Evolutionary conservation across 2,888 invertebrate species (phyloP).

Genomic region (Hypomecis atomaria): DNA sequence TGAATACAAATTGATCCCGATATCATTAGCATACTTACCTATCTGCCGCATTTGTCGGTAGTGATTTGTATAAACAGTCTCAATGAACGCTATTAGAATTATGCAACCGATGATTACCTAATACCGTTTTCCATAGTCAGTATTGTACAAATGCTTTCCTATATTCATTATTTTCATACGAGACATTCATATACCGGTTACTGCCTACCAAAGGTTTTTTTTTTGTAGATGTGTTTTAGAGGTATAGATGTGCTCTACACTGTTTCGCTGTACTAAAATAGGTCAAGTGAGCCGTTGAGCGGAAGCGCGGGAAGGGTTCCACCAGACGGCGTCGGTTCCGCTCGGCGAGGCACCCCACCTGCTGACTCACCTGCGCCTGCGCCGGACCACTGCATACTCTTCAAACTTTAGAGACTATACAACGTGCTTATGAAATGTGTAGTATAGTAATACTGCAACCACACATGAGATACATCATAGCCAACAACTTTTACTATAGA

Average conservation of each 20-base stretch:
- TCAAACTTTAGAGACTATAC: not conserved
- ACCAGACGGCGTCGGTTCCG: slow-evolving; percentile 65
- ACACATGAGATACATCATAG: no score
- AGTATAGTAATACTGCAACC: not conserved
- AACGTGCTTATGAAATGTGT: not conserved
- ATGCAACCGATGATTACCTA: slow-evolving; percentile 18
- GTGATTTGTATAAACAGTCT: slow-evolving; percentile 24
- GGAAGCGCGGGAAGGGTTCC: slow-evolving; percentile 46
- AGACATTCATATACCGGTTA: not conserved
- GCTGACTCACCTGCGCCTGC: slow-evolving; percentile 75
- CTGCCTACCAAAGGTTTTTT: not conserved
- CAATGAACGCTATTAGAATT: slow-evolving; percentile 20
- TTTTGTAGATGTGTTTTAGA: no score
- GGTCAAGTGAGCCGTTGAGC: slow-evolving; percentile 31
- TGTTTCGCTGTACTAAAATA: slow-evolving; percentile 20
- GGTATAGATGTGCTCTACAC: not conserved
- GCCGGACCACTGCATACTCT: not conserved
- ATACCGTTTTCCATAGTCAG: not conserved
- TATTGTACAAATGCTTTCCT: no score
- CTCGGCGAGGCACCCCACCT: slow-evolving; percentile 76
- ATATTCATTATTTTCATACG: not conserved
- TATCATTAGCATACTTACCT: slow-evolving; percentile 48
- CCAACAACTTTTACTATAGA: no score
- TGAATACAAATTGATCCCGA: slow-evolving; percentile 66
- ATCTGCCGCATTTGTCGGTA: slow-evolving; percentile 19